Evolutionary conservation across 2,888 invertebrate species (phyloP), one percentile per base, ranked within the genome.

Genomic region (Criorhina ranunculi): DNA sequence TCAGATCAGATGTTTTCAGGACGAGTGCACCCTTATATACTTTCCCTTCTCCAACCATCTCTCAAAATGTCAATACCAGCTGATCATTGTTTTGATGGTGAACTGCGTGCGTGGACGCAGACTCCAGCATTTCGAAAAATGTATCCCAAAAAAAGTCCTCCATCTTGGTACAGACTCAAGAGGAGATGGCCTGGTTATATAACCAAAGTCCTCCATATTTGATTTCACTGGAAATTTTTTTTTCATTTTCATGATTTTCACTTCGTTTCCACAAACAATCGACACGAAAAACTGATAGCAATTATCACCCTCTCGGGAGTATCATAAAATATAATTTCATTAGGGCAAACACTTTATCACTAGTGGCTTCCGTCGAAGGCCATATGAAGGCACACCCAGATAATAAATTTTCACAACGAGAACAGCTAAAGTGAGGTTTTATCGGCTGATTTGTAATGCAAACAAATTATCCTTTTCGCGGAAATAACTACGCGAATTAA

Each of bases 101-200:
- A 66, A 75, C 12, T 55, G 70, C 70, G 60, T 85, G 33, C 73
- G 51, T 64, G 19, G 40, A 85, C 85, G 85, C 85, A 85, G 85
- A 85, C 85, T 85, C 85, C 85, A 46, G 60, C 40, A 31, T 66
- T 57, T 49, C 15, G 8, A 57, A 64, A 79, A 75, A 62, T 76
- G 79, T 85, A 80, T 80, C 79, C 76, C 75, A 70, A 73, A 79
- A 73, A 79, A 80, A 17, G 70, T 85, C 80, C 79, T 66, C 85
- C 85, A 85, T 85, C 85, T 85, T 85, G 83, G 72, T 66, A 78
- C 67, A 66, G 67, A 57, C 29, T 79, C 79, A 64, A 73, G 79
- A 85, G 75, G 72, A 79, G 70, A 80, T 85, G 75, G 24, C 59
- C 75, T 53, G 53, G 80, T 85, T 85, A 85, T 69, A 80, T 85